These are phyloP conservation scores for Leuctra nigra DNA, from an alignment of 2,888 invertebrate genomes.

Conservation along the genomic window DNA sequence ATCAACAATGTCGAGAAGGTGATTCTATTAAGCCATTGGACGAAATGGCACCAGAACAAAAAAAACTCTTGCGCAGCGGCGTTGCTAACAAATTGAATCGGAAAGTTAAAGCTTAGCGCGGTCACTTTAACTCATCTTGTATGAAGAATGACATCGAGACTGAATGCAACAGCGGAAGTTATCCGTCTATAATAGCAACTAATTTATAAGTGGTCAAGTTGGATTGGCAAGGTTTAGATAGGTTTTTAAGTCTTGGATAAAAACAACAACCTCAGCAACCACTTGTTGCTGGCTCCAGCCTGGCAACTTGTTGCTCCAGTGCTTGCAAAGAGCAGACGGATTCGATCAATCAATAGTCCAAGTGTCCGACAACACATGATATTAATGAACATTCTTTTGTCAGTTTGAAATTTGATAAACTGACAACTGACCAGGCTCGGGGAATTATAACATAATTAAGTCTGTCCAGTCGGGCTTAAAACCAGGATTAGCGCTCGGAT, in stretches of 20 bases:
- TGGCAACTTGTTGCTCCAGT: too few relatives aligned
- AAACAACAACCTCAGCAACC: too few relatives aligned
- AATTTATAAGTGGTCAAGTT: constrained; percentile 15
- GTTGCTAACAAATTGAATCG: background rate
- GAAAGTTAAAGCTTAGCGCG: background rate
- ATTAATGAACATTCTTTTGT: constrained; percentile 16
- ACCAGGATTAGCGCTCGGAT: too few relatives aligned
- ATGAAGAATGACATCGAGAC: background rate
- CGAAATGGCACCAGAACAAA: background rate
- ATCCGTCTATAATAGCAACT: constrained; percentile 11
- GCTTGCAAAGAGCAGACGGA: too few relatives aligned
- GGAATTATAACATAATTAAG: constrained; percentile 12
- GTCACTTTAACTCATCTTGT: background rate
- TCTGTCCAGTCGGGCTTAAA: too few relatives aligned
- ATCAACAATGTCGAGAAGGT: background rate
- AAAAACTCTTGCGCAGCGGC: too few relatives aligned
- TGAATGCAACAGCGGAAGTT: constrained; percentile 6
- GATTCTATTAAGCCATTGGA: background rate
- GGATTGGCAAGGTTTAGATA: background rate
- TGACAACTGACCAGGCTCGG: too few relatives aligned
- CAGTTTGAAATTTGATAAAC: constrained; percentile 2
- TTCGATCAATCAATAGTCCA: too few relatives aligned
- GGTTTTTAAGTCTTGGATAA: background rate
- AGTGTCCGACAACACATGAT: too few relatives aligned
- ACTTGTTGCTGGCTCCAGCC: too few relatives aligned